Base-by-base conservation (phyloP, 2,113 vertebrate genomes). In the Takifugu flavidus region DNA sequence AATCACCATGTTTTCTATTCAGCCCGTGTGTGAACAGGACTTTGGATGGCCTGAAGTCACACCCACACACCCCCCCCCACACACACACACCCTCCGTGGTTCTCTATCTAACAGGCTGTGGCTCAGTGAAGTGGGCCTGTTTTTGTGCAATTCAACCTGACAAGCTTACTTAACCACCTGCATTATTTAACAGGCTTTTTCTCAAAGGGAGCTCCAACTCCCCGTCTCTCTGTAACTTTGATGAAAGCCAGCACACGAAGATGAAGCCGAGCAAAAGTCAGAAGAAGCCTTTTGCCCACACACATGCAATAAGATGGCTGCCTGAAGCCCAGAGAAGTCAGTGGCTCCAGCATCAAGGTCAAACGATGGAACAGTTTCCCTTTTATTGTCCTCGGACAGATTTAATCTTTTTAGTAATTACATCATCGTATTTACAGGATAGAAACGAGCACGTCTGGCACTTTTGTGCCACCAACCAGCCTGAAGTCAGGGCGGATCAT, bases 111-210 rank as follows among this genome's bases (percentile, higher is more conserved):
- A 80, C 72, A 72, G 67, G 65, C 70, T 77, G 34, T 53, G 67
- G 73, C 56, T 78, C 75, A 73, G 66, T 71, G 62, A 82, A 78
- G 74, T 68, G 62, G 34, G 6, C n/a, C 43, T 65, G 71, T 79
- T 81, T 71, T 77, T 81, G 79, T 68, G 80, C 82, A 77, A 77
- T 72, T 77, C 60, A 47, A 72, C 76, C 78, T 43, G 57, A 82
- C 80, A 83, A 77, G 80, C 83, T 85, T 79, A 85, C 82, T 88
- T 86, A 82, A 84, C 74, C 78, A 74, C 45, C 75, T 88, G 87
- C 83, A 88, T 88, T 87, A 88, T 88, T 88, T 57, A 88, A 79
- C 56, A 76, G 69, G 67, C 71, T 65, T 73, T 65, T 60, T 72
- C 72, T 81, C 75, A 78, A 74, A 74, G 68, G 63, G 58, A 70